Base-by-base conservation (phyloP, 2,888 invertebrate species). In the Heliconius ethilla region DNA sequence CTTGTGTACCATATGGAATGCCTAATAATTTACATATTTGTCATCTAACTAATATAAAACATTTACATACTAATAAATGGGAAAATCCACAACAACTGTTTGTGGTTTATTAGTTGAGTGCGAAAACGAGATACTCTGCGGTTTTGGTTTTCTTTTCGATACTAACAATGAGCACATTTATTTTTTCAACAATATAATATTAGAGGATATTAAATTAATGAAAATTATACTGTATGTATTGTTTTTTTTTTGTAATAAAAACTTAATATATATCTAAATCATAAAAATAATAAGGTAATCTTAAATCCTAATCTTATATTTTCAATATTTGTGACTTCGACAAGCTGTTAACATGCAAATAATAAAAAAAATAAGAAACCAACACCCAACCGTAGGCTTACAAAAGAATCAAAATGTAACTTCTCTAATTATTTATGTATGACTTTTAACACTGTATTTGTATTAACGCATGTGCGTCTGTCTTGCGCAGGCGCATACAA, bases 341-440 rank as follows among this genome's bases (percentile, higher is more conserved):
- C 29, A 29, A 51, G 18, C 18, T 18, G 18, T 18, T 18, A 51
- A 7, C 6, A 18, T 10, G n/a, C 18, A 59, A 9, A 59, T 59
- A 59, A n/a, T n/a, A 22, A 59, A n/a, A 55, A 59, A 59, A 10
- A 59, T 59, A n/a, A 59, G 59, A n/a, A n/a, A 59, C n/a, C n/a
- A 59, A n/a, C 10, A 59, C n/a, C n/a, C 9, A n/a, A 59, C n/a
- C n/a, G 59, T n/a, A 59, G 27, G 7, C 63, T 15, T 27, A 63
- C 27, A 63, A 59, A 33, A 66, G 33, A 66, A 22, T 75, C 55
- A 67, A 70, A 78, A 75, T 40, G 69, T 77, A 70, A 80, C 75
- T 72, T 81, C 78, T 80, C 76, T 72, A 78, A 81, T 81, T 81
- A 81, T 78, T 77, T 78, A 80, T 78, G 82, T 81, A 81, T 77